These are phyloP conservation scores for Actinernus sp. DNA, from an alignment of 92 coral and sea anemone species.

Conservation along the genomic window DNA sequence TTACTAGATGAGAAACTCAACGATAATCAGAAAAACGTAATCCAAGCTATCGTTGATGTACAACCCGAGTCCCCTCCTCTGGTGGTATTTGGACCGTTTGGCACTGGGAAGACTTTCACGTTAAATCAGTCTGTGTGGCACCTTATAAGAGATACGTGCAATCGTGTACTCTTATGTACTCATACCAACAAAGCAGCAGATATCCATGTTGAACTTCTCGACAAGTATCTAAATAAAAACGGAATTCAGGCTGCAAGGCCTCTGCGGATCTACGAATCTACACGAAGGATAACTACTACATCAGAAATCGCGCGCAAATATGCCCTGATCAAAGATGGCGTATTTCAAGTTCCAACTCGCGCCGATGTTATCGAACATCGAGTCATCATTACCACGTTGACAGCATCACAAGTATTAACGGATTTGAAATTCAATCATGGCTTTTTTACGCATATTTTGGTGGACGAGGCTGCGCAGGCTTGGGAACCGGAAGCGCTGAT, in stretches of 20 bases:
- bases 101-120: constrained; percentile 96
- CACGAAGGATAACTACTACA: constrained; percentile 32
- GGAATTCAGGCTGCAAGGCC: constrained; percentile 64
- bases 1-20: constrained; percentile 61
- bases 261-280: constrained; percentile 62
- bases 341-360: constrained; percentile 68
- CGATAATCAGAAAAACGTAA: constrained; percentile 56
- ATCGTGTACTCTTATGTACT: constrained; percentile 88
- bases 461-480: constrained; percentile 99
- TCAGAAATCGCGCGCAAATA: constrained; percentile 42
- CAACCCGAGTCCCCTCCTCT: constrained; percentile 70
- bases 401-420: constrained; percentile 74
- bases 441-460: constrained; percentile 86
- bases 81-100: constrained; percentile 96
- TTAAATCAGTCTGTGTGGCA: constrained; percentile 80
- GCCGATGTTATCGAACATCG: constrained; percentile 58
- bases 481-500: constrained; percentile 88
- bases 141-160: constrained; percentile 57
- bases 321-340: constrained; percentile 48
- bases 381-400: constrained; percentile 84
- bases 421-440: constrained; percentile 59
- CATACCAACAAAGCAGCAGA: constrained; percentile 97
- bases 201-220: constrained; percentile 78
- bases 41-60: constrained; percentile 45
- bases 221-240: constrained; percentile 49